phyloP scores from a whole-genome alignment of 2,113 vertebrate species.

The Tragelaphus strepsiceros region DNA sequence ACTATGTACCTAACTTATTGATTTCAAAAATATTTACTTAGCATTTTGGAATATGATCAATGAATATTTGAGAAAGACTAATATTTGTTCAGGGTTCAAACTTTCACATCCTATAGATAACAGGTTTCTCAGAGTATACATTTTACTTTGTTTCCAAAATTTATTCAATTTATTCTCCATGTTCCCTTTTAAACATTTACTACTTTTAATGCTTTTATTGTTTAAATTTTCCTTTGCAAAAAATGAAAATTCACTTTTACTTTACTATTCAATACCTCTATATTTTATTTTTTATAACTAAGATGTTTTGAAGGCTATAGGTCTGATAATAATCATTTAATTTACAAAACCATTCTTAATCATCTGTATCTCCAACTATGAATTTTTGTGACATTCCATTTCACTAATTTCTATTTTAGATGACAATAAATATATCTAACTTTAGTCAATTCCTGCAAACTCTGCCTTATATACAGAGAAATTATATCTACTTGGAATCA shows the following conservation, averaged over 20 bases:
- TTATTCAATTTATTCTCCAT: neutral
- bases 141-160: neutral
- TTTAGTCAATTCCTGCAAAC: neutral
- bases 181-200: neutral
- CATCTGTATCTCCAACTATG: neutral
- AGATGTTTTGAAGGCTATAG: neutral
- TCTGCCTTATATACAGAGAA: neutral
- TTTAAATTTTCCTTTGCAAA: neutral
- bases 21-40: neutral
- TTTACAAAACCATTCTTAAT: neutral
- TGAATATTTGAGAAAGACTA: neutral
- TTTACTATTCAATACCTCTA: neutral
- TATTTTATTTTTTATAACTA: slow-evolving; percentile 10
- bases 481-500: neutral
- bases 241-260: neutral
- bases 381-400: neutral
- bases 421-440: neutral
- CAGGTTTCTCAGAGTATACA: neutral
- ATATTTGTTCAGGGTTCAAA: neutral
- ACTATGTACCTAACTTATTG: neutral
- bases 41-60: neutral
- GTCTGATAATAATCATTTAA: neutral
- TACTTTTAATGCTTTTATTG: neutral
- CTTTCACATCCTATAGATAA: neutral
- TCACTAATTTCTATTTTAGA: neutral